Evolutionary conservation across 2,797 vertebrate genomes (phyloP).

Genomic region (Buphagus erythrorhynchus): DNA sequence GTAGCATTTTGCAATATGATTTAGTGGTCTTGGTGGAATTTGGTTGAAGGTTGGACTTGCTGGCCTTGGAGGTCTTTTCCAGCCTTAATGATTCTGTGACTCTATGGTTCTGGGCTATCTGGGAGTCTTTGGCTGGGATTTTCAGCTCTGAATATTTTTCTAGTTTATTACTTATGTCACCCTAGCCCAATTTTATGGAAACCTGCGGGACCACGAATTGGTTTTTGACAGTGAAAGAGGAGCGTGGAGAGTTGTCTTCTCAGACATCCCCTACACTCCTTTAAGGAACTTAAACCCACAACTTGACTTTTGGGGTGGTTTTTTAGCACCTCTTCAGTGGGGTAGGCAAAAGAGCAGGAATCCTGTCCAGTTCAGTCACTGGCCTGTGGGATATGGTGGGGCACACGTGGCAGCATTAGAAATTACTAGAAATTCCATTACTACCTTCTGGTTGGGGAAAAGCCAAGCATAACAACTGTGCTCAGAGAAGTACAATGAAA

Average conservation of each 20-base stretch:
- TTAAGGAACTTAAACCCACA: neutral
- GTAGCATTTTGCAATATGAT: accelerated
- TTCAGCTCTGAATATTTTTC: neutral
- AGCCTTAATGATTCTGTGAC: neutral
- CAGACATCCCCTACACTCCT: neutral
- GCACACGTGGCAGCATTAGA: neutral
- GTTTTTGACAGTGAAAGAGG: neutral
- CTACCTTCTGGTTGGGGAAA: neutral
- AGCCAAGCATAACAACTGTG: neutral
- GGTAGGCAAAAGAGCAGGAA: neutral
- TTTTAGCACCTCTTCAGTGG: neutral
- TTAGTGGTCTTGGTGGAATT: neutral
- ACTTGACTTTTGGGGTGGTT: neutral
- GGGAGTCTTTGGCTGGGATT: neutral
- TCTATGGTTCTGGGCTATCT: neutral
- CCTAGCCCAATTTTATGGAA: neutral
- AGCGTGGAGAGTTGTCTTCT: accelerated
- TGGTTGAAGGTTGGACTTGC: neutral
- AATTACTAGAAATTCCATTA: neutral
- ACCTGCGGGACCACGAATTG: neutral
- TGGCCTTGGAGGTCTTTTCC: neutral
- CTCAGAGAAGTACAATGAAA: neutral
- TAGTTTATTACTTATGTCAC: neutral
- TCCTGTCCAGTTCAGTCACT: neutral
- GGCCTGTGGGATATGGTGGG: neutral